A percentile compares a stretch with the other conserved stretches of the same genome.
Evolutionary conservation across 2,113 vertebrate species (phyloP).

Genomic region (Pitta sordida): DNA sequence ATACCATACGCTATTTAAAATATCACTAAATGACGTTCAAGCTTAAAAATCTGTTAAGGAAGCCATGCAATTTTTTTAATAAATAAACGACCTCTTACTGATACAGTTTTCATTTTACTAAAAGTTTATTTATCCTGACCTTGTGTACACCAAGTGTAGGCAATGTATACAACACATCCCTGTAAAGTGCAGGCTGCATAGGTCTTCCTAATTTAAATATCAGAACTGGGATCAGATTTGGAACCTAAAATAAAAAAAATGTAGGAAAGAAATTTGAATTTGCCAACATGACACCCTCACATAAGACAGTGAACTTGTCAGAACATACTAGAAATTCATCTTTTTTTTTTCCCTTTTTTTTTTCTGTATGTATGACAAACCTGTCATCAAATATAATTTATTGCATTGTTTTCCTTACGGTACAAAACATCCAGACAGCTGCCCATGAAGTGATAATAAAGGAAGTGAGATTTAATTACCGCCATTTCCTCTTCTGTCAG

Average conservation of each 20-base stretch:
- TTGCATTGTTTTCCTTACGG: not conserved
- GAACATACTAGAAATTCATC: not conserved
- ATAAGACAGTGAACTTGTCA: not conserved
- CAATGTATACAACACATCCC: constrained; percentile 84
- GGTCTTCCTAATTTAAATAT: constrained; percentile 86
- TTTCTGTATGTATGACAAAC: not conserved
- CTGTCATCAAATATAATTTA: not conserved
- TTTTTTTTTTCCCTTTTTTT: not conserved
- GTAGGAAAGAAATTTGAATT: not conserved
- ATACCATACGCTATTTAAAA: not conserved
- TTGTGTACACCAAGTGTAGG: constrained; percentile 89
- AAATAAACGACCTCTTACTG: not conserved
- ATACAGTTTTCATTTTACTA: not conserved
- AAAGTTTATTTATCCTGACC: constrained; percentile 73
- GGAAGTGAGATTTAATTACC: not conserved
- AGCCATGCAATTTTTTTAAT: not conserved
- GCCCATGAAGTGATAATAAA: not conserved
- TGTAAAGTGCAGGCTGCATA: constrained; percentile 75
- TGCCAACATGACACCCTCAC: rapidly evolving
- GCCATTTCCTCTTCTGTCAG: not conserved
- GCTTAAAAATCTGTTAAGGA: not conserved
- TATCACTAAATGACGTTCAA: not conserved
- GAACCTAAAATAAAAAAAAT: constrained; percentile 77
- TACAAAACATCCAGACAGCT: not conserved
- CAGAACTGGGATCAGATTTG: constrained; percentile 86